Evolutionary conservation across 2,113 vertebrate species (phyloP).

Genomic region (Monopterus albus): DNA sequence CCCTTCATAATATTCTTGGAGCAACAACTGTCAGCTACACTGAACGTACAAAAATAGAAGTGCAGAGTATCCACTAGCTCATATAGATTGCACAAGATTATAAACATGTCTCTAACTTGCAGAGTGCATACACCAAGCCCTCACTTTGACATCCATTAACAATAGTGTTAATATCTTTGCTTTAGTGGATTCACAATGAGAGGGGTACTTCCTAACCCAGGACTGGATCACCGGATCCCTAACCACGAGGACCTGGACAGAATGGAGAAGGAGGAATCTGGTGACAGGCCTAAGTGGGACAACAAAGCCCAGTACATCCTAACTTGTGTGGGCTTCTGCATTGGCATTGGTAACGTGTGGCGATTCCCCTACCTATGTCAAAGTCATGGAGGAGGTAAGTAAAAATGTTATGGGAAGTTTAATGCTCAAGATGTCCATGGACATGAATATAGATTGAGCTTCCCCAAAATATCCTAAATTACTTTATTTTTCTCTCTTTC

Average conservation of each 20-base stretch:
- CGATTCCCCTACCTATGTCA: constrained; percentile 94
- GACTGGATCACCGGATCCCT: constrained; percentile 86
- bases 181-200: constrained; percentile 74
- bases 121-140: not conserved
- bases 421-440: not conserved
- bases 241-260: constrained; percentile 83
- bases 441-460: too few relatives aligned
- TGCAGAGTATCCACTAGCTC: constrained; percentile 5
- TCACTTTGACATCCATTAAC: constrained; percentile 23
- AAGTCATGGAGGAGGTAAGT: constrained; percentile 92
- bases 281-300: constrained; percentile 91
- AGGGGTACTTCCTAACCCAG: constrained; percentile 86
- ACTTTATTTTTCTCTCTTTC: too few relatives aligned
- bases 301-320: constrained; percentile 94
- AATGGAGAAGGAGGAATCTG: constrained; percentile 82
- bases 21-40: constrained; percentile 90
- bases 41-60: constrained; percentile 4
- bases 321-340: constrained; percentile 91
- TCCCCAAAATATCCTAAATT: too few relatives aligned
- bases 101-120: constrained; percentile 32
- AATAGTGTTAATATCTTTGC: not conserved
- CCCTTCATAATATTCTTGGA: constrained; percentile 44
- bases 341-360: constrained; percentile 95
- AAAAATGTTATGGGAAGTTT: not conserved
- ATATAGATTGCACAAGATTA: constrained; percentile 38